Evolutionary conservation across 2,113 vertebrate genomes (phyloP), one percentile per base, ranked within the genome.

Genomic region (Zonotrichia leucophrys): DNA sequence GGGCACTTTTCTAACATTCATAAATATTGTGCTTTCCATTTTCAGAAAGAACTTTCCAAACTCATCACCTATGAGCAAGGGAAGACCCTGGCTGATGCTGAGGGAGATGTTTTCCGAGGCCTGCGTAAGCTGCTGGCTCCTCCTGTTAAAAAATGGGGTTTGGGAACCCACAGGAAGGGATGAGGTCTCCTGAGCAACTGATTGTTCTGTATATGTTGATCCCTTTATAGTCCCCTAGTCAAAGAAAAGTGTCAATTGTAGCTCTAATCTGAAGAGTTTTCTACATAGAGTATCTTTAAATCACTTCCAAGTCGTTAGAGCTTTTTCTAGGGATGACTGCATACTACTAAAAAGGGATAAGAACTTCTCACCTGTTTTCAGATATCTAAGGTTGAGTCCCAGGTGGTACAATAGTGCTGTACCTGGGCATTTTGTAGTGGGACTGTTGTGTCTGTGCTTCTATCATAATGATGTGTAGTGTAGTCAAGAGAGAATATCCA

Each of bases 31-130:
- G 64, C 94, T 96, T 96, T 97, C 42, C 33, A 95, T 98, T 96
- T 97, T 47, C 97, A 99, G 99, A 99, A 99, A 99, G 99, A 99
- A 98, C 98, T 99, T 77, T 98, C 99, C 80, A 99, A 97, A 91
- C 87, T 98, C 80, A 99, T 99, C 95, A 99, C 99, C 3, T 76
- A 98, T 95, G 99, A 99, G 89, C 99, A 99, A 98, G 99, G 99
- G 44, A 99, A 99, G 98, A 99, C 99, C 59, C 97, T 99, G 89
- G 99, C 99, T 76, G 99, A 99, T 95, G 99, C 99, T 72, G 99
- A 99, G 94, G 99, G 99, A 85, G 99, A 99, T 87, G 99, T 99
- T 56, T 99, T 99, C 97, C 98, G 99, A 98, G 99, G 99, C 97
- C 98, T 99, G 95, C 99, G 99, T 99, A 98, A 99, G 99, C 95